These are phyloP conservation scores for Rhipidura dahli DNA, from an alignment of 2,113 vertebrate genomes.

Conservation along the genomic window DNA sequence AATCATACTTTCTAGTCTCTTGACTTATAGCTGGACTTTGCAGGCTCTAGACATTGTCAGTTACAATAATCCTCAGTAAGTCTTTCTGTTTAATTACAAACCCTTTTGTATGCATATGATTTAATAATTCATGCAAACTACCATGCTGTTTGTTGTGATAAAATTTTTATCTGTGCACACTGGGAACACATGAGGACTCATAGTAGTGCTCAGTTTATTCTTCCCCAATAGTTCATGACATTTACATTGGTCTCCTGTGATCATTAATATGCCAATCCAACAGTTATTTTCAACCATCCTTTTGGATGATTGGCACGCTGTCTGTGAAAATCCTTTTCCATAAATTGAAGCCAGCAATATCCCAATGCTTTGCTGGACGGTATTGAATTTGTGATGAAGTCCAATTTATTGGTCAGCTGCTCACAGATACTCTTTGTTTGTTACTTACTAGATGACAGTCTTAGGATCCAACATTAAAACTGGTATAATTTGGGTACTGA, in stretches of 20 bases:
- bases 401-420: slow-evolving; percentile 38
- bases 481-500: slow-evolving; percentile 7
- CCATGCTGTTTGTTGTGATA: slow-evolving; percentile 69
- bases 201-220: slow-evolving; percentile 60
- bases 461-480: slow-evolving; percentile 29
- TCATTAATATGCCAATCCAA: slow-evolving; percentile 64
- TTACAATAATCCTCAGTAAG: slow-evolving; percentile 54
- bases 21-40: slow-evolving; percentile 53
- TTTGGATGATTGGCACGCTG: slow-evolving; percentile 46
- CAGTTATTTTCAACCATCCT: slow-evolving; percentile 39
- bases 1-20: slow-evolving; percentile 8
- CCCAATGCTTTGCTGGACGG: background rate
- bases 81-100: slow-evolving; percentile 58
- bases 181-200: slow-evolving; percentile 49
- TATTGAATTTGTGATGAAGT: slow-evolving; percentile 41
- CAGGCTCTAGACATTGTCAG: slow-evolving; percentile 51
- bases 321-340: slow-evolving; percentile 54
- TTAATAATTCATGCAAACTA: slow-evolving; percentile 72
- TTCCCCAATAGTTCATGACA: slow-evolving; percentile 65
- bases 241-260: slow-evolving; percentile 63
- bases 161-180: slow-evolving; percentile 63
- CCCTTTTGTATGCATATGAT: slow-evolving; percentile 56
- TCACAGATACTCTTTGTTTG: slow-evolving; percentile 37
- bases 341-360: slow-evolving; percentile 29
- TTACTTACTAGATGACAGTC: slow-evolving; percentile 22